Conservation (phyloP, 2,113 vertebrate species). For the Eublepharis macularius region DNA sequence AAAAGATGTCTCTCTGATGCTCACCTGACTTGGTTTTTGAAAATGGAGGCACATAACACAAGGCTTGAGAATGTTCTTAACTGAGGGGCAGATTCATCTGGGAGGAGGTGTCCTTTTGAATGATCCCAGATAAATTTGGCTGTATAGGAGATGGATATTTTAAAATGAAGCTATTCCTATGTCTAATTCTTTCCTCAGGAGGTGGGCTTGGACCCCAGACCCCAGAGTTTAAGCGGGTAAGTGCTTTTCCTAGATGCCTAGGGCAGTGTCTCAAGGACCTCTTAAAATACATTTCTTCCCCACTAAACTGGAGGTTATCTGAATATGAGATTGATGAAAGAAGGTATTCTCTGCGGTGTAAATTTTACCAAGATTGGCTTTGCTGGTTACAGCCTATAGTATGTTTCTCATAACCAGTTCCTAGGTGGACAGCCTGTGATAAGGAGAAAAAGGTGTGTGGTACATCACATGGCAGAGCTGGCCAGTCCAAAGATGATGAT, state of each 20-base stretch:
- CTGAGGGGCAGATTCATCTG: too few species aligned
- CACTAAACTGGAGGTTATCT: background rate
- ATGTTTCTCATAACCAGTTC: background rate
- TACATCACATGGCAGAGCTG: too few species aligned
- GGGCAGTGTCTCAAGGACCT: background rate
- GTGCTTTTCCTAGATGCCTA: background rate
- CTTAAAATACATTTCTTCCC: background rate
- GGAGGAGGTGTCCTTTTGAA: too few species aligned
- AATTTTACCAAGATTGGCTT: background rate
- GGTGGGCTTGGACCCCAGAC: slow-evolving; percentile 36
- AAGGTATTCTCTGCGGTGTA: background rate
- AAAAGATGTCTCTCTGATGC: too few species aligned
- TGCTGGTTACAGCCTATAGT: background rate
- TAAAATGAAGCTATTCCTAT: background rate
- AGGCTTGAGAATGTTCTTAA: too few species aligned
- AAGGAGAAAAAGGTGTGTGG: background rate
- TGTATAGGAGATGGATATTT: too few species aligned
- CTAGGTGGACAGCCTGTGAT: background rate
- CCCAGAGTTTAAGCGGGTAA: slow-evolving; percentile 37
- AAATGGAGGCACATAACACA: too few species aligned
- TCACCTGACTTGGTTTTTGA: too few species aligned
- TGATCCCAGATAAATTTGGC: too few species aligned
- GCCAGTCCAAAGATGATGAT: background rate
- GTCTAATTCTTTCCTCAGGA: slow-evolving; percentile 31
- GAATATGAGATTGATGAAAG: background rate